phyloP scores from a whole-genome alignment of 2,888 invertebrate species.

The Lacanobia wlatinum region DNA sequence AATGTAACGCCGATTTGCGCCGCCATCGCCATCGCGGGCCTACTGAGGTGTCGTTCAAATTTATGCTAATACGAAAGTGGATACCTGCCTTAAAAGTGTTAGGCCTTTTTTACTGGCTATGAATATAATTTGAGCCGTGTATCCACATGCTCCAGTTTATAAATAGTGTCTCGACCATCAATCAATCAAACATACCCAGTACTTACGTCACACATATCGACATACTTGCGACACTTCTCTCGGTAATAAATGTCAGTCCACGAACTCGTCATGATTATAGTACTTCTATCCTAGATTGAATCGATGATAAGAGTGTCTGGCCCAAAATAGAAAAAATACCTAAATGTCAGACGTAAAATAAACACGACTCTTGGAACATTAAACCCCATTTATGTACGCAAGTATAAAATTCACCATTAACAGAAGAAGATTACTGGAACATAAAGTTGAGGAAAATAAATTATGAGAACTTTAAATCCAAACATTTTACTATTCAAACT shows the following conservation, averaged over 20 bases:
- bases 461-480: conserved; percentile 6
- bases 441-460: conserved; percentile 13
- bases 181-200: conserved; percentile 35
- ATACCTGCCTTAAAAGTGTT: conserved; percentile 35
- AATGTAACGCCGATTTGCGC: conserved; percentile 68
- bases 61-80: conserved; percentile 53
- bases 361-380: background rate
- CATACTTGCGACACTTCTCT: conserved; percentile 23
- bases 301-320: background rate
- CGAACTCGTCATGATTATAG: conserved; percentile 35
- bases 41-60: conserved; percentile 53
- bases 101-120: conserved; percentile 28
- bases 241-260: conserved; percentile 25
- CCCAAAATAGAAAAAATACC: conserved; percentile 1
- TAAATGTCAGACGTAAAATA: background rate
- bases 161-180: conserved; percentile 21
- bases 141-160: background rate
- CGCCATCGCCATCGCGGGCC: conserved; percentile 27
- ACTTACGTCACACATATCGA: conserved; percentile 34
- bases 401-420: conserved; percentile 7
- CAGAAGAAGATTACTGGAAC: background rate
- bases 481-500: conserved; percentile 32
- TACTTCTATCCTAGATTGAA: conserved; percentile 1
- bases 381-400: background rate
- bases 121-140: conserved; percentile 23